Base-by-base conservation (phyloP, 1,140 invertebrate species). In the Elysia chlorotica region DNA sequence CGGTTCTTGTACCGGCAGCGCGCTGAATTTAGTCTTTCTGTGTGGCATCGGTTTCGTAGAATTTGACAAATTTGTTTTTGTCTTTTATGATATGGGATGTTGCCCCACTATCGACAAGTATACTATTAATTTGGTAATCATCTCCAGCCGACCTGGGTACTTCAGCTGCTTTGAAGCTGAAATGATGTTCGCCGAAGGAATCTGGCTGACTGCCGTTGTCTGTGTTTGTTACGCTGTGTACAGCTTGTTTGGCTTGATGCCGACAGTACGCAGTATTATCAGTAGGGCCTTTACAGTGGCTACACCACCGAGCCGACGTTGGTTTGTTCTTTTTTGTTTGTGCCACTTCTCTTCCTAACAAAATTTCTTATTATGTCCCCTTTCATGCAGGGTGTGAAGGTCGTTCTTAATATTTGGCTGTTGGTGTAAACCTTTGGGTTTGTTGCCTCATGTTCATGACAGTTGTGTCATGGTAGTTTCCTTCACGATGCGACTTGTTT, bases 61-160 rank as follows among this genome's bases (percentile, higher is more conserved):
- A 76, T 2, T 25, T 36, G 17, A 65, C 41, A 33, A 74, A 74
- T 4, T 33, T 59, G 63, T 41, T 48, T 61, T 74, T 41, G 56
- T 74, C 65, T 28, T 30, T 73, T 33, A 76, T 35, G 21, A 76
- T 74, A 37, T 76, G 74, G 10, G 71, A 30, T 19, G 74, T 74
- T 31, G 74, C 74, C 3, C 74, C 71, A 68, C 63, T 66, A 59
- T 74, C 71, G 5, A 76, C 74, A 2, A 76, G 63, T 5, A 76
- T 25, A 59, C 33, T 31, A 6, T 54, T 59, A 25, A 17, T 36
- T 74, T 59, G 10, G 10, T 10, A n/a, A 14, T 14, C n/a, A n/a
- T 48, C 10, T 14, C 41, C 10, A n/a, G n/a, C n/a, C 41, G 41
- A 19, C 37, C 6, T n/a, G n/a, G n/a, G n/a, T n/a, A n/a, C n/a